Conservation (phyloP, 2,113 vertebrate species). For the Engystomops pustulosus region DNA sequence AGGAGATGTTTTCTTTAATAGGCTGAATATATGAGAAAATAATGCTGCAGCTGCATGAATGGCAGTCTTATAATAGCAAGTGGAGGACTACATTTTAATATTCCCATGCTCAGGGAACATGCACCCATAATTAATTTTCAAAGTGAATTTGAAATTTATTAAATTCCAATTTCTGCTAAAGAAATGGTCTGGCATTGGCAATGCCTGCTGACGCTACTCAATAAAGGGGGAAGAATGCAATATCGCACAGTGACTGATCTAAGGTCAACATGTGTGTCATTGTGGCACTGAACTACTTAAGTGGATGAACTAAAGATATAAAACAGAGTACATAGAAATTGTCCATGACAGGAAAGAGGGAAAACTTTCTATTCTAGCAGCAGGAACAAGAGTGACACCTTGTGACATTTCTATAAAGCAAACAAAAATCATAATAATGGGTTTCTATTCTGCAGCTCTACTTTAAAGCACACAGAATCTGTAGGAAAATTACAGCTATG, state of each 20-base stretch:
- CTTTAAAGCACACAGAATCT: neutral
- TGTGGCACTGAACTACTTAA: constrained; percentile 54
- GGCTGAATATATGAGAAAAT: neutral
- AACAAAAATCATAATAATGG: constrained; percentile 2
- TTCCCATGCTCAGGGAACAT: constrained; percentile 4
- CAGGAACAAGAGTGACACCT: constrained; percentile 57
- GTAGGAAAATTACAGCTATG: neutral
- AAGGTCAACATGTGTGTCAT: constrained; percentile 53
- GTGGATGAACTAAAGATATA: constrained; percentile 51
- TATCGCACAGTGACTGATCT: constrained; percentile 48
- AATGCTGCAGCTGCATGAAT: neutral
- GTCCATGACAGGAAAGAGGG: neutral
- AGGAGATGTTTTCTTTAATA: constrained; percentile 6
- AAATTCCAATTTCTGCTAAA: constrained; percentile 24
- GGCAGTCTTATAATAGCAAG: neutral
- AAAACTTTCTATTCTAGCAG: constrained; percentile 26
- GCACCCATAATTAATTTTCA: constrained; percentile 22
- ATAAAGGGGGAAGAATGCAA: constrained; percentile 27
- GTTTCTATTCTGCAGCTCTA: neutral
- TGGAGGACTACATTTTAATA: constrained; percentile 36
- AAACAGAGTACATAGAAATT: constrained; percentile 39
- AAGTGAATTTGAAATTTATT: constrained; percentile 36
- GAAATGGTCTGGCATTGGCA: neutral
- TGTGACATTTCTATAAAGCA: constrained; percentile 52
- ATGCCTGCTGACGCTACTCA: constrained; percentile 3